Conservation (phyloP, 2,888 invertebrate genomes). For the Idaea straminata region DNA sequence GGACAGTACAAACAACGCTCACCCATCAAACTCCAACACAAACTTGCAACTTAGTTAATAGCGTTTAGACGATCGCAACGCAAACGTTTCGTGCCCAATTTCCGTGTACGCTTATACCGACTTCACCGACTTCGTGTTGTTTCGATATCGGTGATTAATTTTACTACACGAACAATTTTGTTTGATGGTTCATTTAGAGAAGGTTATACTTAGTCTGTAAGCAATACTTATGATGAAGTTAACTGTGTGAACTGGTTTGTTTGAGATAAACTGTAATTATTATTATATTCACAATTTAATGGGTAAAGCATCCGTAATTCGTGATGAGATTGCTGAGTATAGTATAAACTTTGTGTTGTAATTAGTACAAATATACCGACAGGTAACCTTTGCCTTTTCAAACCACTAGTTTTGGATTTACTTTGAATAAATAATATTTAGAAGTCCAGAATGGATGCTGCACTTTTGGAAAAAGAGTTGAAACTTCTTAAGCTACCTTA, state of each 20-base stretch:
- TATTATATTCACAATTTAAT: not conserved
- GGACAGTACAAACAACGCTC: slow-evolving; percentile 67
- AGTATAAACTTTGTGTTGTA: not conserved
- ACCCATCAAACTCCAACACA: slow-evolving; percentile 72
- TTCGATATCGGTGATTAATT: slow-evolving; percentile 27
- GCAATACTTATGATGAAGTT: slow-evolving; percentile 1
- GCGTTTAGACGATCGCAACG: slow-evolving; percentile 62
- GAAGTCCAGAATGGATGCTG: no score
- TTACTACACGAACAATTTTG: slow-evolving; percentile 5
- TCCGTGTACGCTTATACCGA: slow-evolving; percentile 42
- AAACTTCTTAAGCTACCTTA: no score
- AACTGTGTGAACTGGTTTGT: slow-evolving; percentile 1
- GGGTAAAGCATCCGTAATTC: not conserved
- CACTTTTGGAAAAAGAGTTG: no score
- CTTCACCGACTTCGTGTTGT: slow-evolving; percentile 26
- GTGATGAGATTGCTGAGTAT: not conserved
- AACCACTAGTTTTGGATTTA: no score
- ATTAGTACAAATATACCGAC: not conserved
- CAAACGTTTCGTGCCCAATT: slow-evolving; percentile 48
- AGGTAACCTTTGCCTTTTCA: not conserved
- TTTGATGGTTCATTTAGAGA: slow-evolving; percentile 17
- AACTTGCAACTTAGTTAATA: slow-evolving; percentile 73
- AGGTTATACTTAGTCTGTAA: slow-evolving; percentile 7
- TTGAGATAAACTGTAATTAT: not conserved
- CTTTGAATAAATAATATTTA: no score